Evolutionary conservation across 2,888 invertebrate species (phyloP).

Genomic region (Notodonta ziczac): DNA sequence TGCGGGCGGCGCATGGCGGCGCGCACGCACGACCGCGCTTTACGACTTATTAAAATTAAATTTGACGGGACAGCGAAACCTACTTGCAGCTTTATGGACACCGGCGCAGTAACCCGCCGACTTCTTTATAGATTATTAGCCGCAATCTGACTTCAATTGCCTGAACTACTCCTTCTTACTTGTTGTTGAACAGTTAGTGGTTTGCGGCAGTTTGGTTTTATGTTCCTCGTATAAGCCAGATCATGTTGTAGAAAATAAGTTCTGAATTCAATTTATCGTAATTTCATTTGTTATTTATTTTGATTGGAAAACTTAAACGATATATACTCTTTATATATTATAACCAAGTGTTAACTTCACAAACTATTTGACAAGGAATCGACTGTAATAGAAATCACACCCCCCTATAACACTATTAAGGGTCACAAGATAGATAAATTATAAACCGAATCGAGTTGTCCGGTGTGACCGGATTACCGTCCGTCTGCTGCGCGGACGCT

Average conservation of each 20-base stretch:
- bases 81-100: background rate
- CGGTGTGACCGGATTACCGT: background rate
- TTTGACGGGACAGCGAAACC: constrained; percentile 2
- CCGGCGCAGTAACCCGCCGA: background rate
- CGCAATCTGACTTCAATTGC: background rate
- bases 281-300: background rate
- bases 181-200: background rate
- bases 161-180: background rate
- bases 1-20: background rate
- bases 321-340: background rate
- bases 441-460: background rate
- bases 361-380: background rate
- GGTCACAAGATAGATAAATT: background rate
- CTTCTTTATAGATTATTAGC: background rate
- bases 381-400: background rate
- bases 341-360: background rate
- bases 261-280: background rate
- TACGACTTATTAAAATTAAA: constrained; percentile 7
- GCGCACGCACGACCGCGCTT: background rate
- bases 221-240: background rate
- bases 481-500: background rate
- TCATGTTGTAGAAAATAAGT: background rate
- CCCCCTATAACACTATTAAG: background rate
- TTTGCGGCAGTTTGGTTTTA: background rate
- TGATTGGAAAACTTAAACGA: background rate